Base-by-base conservation (phyloP, 1,140 invertebrate genomes). In the Drosophila kikkawai region DNA sequence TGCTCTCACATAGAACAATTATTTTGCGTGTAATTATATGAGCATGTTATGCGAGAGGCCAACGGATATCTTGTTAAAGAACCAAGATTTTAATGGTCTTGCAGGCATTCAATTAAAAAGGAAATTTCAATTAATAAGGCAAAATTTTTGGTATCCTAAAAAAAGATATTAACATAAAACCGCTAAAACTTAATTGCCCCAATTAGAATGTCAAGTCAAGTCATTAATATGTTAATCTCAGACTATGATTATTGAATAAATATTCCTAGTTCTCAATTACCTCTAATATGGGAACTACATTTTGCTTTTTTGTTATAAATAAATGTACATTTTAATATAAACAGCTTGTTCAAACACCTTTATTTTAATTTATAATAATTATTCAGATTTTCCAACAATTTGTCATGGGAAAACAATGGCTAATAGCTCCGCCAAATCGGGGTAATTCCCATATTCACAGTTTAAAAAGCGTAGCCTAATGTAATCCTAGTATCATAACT, bases 21-120 rank as follows among this genome's bases (percentile, higher is more conserved):
- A 79, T 87, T 87, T 82, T 86, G 82, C 82, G 82, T 86, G 83
- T 87, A 86, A 86, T 86, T 86, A 86, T 86, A 87, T 80, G 83
- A 70, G 82, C 82, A 87, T 86, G 82, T 81, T 79, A 71, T 82
- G 83, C 45, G 67, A 73, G 19, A n/a, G 34, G 34, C 41, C 61
- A 51, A 11, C 19, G 66, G 48, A 37, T 70, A 53, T 50, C 69
- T 73, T 73, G 67, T 51, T 71, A 73, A 71, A 34, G 45, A 15
- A 44, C 12, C 26, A 15, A 51, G 22, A 67, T 45, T 70, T 68
- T 55, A 70, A 68, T 70, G 47, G n/a, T 22, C 17, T 11, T 7
- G 3, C 3, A 12, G 19, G 15, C 12, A 32, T 65, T 42, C 56
- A 61, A 65, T 65, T 65, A 65, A 36, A 65, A 36, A 12, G 39